Conservation (phyloP, 2,888 invertebrate species). For the Halocaridina rubra region DNA sequence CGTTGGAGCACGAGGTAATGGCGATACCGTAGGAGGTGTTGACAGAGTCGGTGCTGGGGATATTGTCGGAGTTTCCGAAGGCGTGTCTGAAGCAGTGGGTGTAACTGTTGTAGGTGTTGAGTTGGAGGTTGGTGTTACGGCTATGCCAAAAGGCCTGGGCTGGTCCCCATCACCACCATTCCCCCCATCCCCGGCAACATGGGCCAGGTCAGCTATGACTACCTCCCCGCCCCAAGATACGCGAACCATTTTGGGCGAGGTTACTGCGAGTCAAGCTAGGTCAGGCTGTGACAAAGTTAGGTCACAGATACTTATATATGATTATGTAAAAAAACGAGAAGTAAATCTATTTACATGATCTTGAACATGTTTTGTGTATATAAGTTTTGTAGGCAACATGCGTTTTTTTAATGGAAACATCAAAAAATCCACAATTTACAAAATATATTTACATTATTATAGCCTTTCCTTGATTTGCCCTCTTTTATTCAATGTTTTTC, state of each 20-base stretch:
- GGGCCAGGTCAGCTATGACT: slow-evolving; percentile 55
- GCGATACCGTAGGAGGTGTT: slow-evolving; percentile 41
- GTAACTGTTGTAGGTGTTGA: slow-evolving; percentile 34
- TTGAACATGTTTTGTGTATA: no score
- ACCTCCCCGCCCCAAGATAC: slow-evolving; percentile 60
- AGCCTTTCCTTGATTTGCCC: no score
- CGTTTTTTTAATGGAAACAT: no score
- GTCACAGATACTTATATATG: no score
- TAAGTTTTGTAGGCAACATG: no score
- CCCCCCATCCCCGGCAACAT: slow-evolving; percentile 24
- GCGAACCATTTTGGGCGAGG: slow-evolving; percentile 35
- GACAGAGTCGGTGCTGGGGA: slow-evolving; percentile 46
- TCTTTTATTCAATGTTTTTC: no score
- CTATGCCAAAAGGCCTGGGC: background rate
- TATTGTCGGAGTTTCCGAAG: slow-evolving; percentile 40
- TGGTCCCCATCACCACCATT: slow-evolving; percentile 18
- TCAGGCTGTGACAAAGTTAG: background rate
- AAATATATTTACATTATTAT: no score
- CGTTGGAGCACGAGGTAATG: slow-evolving; percentile 42
- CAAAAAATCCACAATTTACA: background rate
- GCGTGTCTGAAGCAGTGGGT: slow-evolving; percentile 52
- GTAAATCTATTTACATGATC: background rate
- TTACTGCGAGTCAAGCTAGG: no score
- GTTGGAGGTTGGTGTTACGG: slow-evolving; percentile 6
- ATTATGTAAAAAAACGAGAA: no score